Evolutionary conservation across 2,888 invertebrate genomes (phyloP).

Genomic region (Galeopsomyia nigrocyanea): DNA sequence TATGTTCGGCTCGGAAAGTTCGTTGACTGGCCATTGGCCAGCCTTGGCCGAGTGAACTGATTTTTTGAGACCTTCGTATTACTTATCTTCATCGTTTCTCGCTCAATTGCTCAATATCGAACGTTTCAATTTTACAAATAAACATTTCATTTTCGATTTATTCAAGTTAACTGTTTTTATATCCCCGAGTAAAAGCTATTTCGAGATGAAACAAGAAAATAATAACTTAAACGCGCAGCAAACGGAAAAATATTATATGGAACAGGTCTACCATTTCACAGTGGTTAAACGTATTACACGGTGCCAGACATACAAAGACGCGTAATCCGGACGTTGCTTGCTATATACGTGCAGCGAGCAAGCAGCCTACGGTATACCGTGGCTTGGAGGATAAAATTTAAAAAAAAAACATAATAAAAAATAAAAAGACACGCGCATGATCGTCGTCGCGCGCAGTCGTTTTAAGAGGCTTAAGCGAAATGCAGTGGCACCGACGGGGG

Average conservation of each 20-base stretch:
- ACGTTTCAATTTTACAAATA: too few species aligned
- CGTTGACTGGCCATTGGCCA: background rate
- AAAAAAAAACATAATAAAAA: too few species aligned
- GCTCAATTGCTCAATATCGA: too few species aligned
- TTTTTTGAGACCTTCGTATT: too few species aligned
- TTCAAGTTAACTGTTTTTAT: too few species aligned
- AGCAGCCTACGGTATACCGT: constrained; percentile 30
- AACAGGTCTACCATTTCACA: constrained; percentile 22
- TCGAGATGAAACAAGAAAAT: too few species aligned
- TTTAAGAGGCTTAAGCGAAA: constrained; percentile 32
- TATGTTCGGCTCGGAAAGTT: background rate
- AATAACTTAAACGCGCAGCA: background rate
- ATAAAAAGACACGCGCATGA: too few species aligned
- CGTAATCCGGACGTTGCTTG: constrained; percentile 39
- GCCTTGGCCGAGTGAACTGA: constrained; percentile 22
- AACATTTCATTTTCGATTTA: too few species aligned
- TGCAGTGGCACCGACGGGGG: background rate
- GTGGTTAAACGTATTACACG: constrained; percentile 17
- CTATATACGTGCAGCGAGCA: too few species aligned
- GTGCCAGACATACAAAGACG: constrained; percentile 18
- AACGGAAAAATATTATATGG: background rate
- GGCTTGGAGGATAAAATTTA: background rate
- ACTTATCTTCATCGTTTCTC: too few species aligned
- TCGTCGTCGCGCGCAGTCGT: background rate
- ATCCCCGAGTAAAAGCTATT: too few species aligned